Percentiles rank a stretch among this genome's conserved stretches.
phyloP scores from a whole-genome alignment of 1,140 invertebrate species.

The Notospermus geniculatus region DNA sequence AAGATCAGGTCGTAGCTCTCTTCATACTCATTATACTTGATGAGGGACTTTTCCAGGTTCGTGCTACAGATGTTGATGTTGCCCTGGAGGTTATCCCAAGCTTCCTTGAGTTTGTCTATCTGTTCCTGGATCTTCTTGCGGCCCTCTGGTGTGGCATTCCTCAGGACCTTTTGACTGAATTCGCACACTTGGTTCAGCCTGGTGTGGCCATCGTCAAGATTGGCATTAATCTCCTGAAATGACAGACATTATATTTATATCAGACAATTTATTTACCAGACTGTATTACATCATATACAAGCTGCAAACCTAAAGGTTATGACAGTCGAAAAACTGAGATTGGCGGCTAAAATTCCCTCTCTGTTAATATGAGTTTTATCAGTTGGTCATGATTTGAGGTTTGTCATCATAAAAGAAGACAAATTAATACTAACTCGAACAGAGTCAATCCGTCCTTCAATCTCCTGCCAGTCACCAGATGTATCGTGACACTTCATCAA shows the following conservation, averaged over 20 bases:
- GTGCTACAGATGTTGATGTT: slow-evolving; percentile 76
- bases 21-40: slow-evolving; percentile 82
- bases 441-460: slow-evolving; percentile 44
- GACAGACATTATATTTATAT: neutral
- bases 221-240: slow-evolving; percentile 41
- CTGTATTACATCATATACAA: too few relatives aligned
- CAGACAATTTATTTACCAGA: too few relatives aligned
- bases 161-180: slow-evolving; percentile 73
- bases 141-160: slow-evolving; percentile 80
- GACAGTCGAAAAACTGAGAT: too few relatives aligned
- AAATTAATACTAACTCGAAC: slow-evolving; percentile 47
- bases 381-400: too few relatives aligned
- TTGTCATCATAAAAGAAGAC: too few relatives aligned
- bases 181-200: slow-evolving; percentile 59
- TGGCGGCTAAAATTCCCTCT: too few relatives aligned
- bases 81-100: slow-evolving; percentile 83
- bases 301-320: too few relatives aligned
- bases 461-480: slow-evolving; percentile 44
- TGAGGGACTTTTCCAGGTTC: slow-evolving; percentile 74
- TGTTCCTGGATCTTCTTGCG: slow-evolving; percentile 82
- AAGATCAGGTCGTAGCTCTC: slow-evolving; percentile 73
- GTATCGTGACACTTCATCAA: slow-evolving; percentile 44
- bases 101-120: slow-evolving; percentile 76
- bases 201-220: slow-evolving; percentile 46
- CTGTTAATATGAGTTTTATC: too few relatives aligned